A percentile compares a stretch with the other conserved stretches of the same genome.
Conservation (phyloP, 2,888 invertebrate genomes). For the Brassicogethes aeneus region DNA sequence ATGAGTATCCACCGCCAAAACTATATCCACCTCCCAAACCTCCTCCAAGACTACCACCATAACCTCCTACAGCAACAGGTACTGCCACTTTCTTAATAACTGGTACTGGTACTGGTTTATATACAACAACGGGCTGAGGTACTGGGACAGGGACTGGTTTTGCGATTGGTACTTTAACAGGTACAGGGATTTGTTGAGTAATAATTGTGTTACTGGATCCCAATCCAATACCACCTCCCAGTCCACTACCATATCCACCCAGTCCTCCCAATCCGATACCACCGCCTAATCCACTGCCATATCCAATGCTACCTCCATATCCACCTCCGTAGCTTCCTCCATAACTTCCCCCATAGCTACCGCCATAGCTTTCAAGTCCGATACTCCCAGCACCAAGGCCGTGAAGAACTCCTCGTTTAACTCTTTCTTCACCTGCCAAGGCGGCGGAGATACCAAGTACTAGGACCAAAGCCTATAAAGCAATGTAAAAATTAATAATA, state of each 20-base stretch:
- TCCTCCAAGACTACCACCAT: constrained; percentile 4
- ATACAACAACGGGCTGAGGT: constrained; percentile 10
- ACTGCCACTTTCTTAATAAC: constrained; percentile 11
- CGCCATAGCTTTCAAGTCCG: constrained; percentile 9
- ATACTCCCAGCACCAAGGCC: constrained; percentile 6
- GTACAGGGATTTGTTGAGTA: constrained; percentile 7
- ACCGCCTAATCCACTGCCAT: constrained; percentile 4
- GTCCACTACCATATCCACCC: constrained; percentile 2
- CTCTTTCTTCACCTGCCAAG: neutral
- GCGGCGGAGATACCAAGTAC: neutral
- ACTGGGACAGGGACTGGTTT: constrained; percentile 11
- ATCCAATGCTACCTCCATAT: neutral
- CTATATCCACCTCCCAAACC: constrained; percentile 3
- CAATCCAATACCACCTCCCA: constrained; percentile 1
- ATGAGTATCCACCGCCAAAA: constrained; percentile 8
- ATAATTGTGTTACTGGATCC: constrained; percentile 3
- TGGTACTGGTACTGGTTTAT: constrained; percentile 8
- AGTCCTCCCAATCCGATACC: neutral
- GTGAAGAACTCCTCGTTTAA: constrained; percentile 1
- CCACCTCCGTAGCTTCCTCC: constrained; percentile 20
- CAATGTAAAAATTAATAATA: neutral
- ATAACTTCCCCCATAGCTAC: constrained; percentile 22
- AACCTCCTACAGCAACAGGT: constrained; percentile 5
- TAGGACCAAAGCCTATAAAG: neutral
- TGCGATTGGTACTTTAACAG: constrained; percentile 9